phyloP scores from a whole-genome alignment of 2,888 invertebrate species.

The Ichneumoninae sp. region DNA sequence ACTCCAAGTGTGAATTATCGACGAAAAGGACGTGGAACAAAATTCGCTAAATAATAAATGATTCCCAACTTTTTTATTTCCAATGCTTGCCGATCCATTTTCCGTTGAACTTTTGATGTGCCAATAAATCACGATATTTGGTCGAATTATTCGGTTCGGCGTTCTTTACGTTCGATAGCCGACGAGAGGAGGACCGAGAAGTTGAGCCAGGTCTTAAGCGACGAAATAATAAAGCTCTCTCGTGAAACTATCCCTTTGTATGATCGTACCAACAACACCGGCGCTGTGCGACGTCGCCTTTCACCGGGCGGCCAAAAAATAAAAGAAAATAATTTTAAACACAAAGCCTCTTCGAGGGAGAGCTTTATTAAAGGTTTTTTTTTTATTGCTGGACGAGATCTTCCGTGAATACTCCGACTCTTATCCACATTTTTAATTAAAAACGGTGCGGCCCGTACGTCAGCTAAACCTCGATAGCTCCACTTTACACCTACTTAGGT shows the following conservation, averaged over 20 bases:
- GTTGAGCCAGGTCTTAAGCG: conserved; percentile 48
- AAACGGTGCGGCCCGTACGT: background rate
- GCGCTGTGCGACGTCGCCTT: background rate
- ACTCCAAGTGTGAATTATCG: background rate
- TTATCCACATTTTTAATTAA: background rate
- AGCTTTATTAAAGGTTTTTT: background rate
- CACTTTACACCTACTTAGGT: no score
- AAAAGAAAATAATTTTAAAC: background rate
- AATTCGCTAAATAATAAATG: background rate
- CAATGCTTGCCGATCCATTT: background rate
- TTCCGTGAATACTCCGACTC: background rate
- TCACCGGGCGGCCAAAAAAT: conserved; percentile 25
- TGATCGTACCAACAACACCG: conserved; percentile 30
- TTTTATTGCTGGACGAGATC: background rate
- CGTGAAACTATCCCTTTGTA: conserved; percentile 26
- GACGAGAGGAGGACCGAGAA: conserved; percentile 39
- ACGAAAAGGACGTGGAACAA: background rate
- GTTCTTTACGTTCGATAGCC: conserved; percentile 50
- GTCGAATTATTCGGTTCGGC: conserved; percentile 48
- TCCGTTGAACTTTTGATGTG: conserved; percentile 16
- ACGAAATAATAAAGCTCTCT: conserved; percentile 53
- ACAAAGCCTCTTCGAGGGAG: background rate
- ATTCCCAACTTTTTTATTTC: background rate
- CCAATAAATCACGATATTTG: conserved; percentile 44
- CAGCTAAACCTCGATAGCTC: no score